Percentiles rank a stretch among this genome's conserved stretches.
Conservation (phyloP, 1,140 invertebrate genomes). For the Caenorhabditis latens region DNA sequence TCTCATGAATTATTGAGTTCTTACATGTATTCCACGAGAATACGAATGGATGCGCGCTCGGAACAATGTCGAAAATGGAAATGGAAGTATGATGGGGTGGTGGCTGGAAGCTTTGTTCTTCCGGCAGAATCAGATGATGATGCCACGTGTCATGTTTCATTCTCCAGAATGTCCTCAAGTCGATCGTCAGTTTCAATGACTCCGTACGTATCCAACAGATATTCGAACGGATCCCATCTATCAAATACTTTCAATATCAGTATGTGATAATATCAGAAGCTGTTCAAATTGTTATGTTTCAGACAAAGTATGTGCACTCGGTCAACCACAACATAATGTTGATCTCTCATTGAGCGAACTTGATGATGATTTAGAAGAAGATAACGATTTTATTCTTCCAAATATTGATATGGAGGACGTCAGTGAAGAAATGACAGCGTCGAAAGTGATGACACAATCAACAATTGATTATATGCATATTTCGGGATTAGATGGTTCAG, state of each 20-base stretch:
- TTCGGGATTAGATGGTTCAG: slow-evolving; percentile 18
- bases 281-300: slow-evolving; percentile 37
- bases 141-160: slow-evolving; percentile 61
- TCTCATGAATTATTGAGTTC: slow-evolving; percentile 60
- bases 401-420: slow-evolving; percentile 39
- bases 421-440: slow-evolving; percentile 50
- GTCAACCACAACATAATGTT: neutral
- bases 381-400: slow-evolving; percentile 58
- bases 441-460: slow-evolving; percentile 31
- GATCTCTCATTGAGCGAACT: neutral
- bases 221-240: slow-evolving; percentile 70
- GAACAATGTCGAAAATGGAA: slow-evolving; percentile 58
- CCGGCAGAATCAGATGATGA: slow-evolving; percentile 21
- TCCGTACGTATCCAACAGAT: slow-evolving; percentile 68
- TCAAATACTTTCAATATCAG: slow-evolving; percentile 59
- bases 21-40: slow-evolving; percentile 66
- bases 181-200: slow-evolving; percentile 70
- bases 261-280: slow-evolving; percentile 12
- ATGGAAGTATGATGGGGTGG: slow-evolving; percentile 59
- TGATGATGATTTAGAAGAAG: slow-evolving; percentile 58
- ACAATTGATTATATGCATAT: slow-evolving; percentile 50
- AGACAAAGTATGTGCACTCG: slow-evolving; percentile 54
- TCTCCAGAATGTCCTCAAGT: slow-evolving; percentile 68
- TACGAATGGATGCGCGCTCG: slow-evolving; percentile 68
- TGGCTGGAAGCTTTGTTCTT: slow-evolving; percentile 7